These are phyloP conservation scores for Pristionchus fissidentatus DNA, from an alignment of 2,888 invertebrate genomes.

Conservation along the genomic window DNA sequence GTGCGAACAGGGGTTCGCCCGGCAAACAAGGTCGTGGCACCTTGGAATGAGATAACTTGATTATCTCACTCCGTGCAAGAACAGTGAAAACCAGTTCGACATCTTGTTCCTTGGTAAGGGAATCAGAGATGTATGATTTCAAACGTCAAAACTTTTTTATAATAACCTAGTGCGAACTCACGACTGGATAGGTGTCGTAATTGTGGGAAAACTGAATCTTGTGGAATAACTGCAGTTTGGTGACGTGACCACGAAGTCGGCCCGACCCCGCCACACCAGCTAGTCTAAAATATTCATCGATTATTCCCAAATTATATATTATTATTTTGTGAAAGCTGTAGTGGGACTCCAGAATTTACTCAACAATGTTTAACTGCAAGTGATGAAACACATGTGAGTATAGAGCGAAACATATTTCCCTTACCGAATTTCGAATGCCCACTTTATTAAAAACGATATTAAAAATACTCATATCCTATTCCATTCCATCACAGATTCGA, in stretches of 20 bases:
- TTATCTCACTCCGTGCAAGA: neutral
- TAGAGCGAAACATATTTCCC: too few species aligned
- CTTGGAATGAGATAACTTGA: too few species aligned
- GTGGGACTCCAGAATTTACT: neutral
- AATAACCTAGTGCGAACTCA: neutral
- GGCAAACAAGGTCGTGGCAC: too few species aligned
- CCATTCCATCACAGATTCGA: too few species aligned
- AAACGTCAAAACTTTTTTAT: neutral
- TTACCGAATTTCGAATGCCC: too few species aligned
- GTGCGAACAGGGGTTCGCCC: too few species aligned
- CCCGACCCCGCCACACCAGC: slow-evolving; percentile 74
- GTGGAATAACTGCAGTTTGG: slow-evolving; percentile 96
- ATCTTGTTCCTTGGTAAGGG: too few species aligned
- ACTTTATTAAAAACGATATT: too few species aligned
- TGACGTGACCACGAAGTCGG: slow-evolving; percentile 85
- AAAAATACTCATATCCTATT: too few species aligned
- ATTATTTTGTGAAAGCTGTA: neutral
- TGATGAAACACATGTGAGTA: neutral
- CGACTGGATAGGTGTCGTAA: slow-evolving; percentile 94
- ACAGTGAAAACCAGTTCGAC: neutral
- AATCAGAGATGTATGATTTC: too few species aligned
- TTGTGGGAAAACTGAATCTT: slow-evolving; percentile 93
- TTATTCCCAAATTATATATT: neutral
- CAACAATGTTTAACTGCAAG: too few species aligned
- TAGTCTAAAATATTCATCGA: slow-evolving; percentile 50